phyloP scores from a whole-genome alignment of 2,797 vertebrate genomes.

The Urocyon cinereoargenteus region DNA sequence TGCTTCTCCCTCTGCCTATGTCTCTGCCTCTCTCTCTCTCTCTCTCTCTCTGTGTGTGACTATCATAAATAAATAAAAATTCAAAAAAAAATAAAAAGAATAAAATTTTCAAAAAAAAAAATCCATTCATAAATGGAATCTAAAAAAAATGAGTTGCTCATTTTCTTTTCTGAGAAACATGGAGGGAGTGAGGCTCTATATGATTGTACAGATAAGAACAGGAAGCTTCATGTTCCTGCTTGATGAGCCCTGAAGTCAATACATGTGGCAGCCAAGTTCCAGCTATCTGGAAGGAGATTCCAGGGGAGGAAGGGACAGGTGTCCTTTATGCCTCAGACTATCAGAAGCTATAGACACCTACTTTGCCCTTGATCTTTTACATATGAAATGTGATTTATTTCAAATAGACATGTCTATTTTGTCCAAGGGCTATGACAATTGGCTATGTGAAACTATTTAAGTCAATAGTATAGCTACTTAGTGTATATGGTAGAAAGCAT shows the following conservation, averaged over 20 bases:
- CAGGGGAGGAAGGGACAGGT: rapidly evolving
- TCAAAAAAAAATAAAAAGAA: too few species aligned
- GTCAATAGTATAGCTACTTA: background rate
- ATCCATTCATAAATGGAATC: background rate
- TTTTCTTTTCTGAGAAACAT: background rate
- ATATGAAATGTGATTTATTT: background rate
- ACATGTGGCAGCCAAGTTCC: background rate
- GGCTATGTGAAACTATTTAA: background rate
- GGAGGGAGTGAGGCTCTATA: background rate
- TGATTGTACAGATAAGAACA: background rate
- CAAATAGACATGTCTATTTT: background rate
- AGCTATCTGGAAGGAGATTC: background rate
- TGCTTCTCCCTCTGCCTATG: too few species aligned
- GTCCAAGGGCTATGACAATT: background rate
- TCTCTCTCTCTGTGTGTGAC: too few species aligned
- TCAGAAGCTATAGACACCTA: background rate
- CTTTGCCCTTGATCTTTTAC: background rate
- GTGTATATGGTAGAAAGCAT: background rate
- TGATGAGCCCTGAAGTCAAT: background rate
- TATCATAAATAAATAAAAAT: too few species aligned
- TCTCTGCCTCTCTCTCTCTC: too few species aligned
- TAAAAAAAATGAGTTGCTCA: background rate
- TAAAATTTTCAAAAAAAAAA: too few species aligned
- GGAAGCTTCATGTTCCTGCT: too few species aligned
- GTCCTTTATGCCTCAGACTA: background rate